Evolutionary conservation across 2,113 vertebrate genomes (phyloP), one percentile per base, ranked within the genome.

Genomic region (Oncorhynchus nerka): DNA sequence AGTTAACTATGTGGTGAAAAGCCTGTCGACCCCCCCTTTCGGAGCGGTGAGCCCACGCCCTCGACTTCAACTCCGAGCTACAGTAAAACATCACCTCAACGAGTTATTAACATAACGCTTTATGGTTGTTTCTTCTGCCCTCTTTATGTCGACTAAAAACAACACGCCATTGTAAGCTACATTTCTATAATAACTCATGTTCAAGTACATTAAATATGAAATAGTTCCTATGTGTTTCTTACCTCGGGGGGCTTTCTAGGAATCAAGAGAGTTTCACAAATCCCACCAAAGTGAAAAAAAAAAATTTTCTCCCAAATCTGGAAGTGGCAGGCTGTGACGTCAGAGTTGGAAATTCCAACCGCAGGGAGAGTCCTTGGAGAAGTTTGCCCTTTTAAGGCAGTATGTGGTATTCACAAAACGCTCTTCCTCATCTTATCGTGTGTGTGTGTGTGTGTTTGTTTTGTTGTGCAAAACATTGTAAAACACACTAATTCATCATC

Each of bases 371-470:
- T 81, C 49, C 83, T 86, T 77, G 65, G 75, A 86, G 88, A 89
- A 86, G 90, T 92, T 92, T 94, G 94, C 90, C 94, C 94, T 94
- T 94, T 93, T 94, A 94, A 92, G 94, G 93, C 92, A 24, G 5
- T 22, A 3, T 24, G 59, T 24, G 11, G 20, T 9, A 24, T 62
- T 62, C 22, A 22, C n/a, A 3, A 24, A 62, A 24, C 59, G 2
- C 77, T 70, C 71, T 71, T 80, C 82, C 78, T 82, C 73, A 66
- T 77, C 68, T 79, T 55, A 76, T 75, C 11, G 20, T 39, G 6
- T 39, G 66, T 69, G 64, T 83, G 61, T 85, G 20, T 34, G 6
- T 39, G 66, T 69, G 64, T 83, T 66, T 85, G 34, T 75, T 39
- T 76, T 73, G 66, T 69, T 74, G 72, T 82, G 76, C 70, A 88